phyloP scores from a whole-genome alignment of 2,797 vertebrate genomes.

The Sebastes baramenuke region DNA sequence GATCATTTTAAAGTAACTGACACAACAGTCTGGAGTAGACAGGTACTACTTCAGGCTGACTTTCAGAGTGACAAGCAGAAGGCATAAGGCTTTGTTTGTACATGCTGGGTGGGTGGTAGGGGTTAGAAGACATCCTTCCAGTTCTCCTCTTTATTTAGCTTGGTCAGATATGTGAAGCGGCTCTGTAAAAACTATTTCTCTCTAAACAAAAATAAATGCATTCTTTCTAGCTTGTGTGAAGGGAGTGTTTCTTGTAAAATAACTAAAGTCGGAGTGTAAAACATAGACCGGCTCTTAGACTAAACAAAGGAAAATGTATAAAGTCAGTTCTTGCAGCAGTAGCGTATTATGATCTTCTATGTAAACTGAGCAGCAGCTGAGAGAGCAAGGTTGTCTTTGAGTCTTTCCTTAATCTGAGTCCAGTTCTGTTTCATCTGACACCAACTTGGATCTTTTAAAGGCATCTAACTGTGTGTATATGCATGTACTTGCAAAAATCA shows the following conservation, averaged over 20 bases:
- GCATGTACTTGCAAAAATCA: neutral
- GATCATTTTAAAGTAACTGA: neutral
- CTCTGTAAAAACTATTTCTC: constrained; percentile 41
- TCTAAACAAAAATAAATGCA: constrained; percentile 45
- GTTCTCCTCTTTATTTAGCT: constrained; percentile 49
- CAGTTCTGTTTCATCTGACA: constrained; percentile 3
- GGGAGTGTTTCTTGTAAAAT: constrained; percentile 5
- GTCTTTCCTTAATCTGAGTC: constrained; percentile 25
- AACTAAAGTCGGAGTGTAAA: constrained; percentile 2
- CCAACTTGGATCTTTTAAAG: neutral
- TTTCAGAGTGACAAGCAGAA: constrained; percentile 34
- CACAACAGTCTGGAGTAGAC: neutral
- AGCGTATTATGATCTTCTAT: neutral
- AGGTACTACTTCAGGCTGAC: neutral
- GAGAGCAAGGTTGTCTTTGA: neutral
- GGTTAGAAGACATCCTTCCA: constrained; percentile 1
- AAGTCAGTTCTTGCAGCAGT: neutral
- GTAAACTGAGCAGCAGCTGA: neutral
- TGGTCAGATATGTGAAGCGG: constrained; percentile 38
- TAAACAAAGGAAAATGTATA: constrained; percentile 28
- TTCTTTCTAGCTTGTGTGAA: constrained; percentile 35
- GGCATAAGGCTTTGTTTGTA: constrained; percentile 38
- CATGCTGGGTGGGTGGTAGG: neutral
- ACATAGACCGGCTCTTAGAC: neutral
- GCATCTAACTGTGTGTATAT: neutral